Percentiles rank a stretch among this genome's conserved stretches.
Conservation (phyloP, 2,797 vertebrate species). For the Sphaeramia orbicularis region DNA sequence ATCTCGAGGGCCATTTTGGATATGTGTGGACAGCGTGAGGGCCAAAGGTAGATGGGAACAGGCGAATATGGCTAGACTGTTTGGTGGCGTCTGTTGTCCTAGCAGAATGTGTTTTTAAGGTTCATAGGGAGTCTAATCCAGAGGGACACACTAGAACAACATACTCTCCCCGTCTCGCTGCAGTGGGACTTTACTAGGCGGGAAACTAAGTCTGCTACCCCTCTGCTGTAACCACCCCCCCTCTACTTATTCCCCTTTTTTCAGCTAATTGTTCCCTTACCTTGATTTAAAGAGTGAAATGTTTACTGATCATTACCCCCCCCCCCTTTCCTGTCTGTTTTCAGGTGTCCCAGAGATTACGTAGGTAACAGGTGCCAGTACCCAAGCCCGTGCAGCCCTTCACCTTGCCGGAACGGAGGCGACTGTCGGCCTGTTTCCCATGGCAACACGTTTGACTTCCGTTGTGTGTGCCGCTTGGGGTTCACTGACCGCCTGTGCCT, state of each 20-base stretch:
- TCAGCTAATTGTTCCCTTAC: slow-evolving; percentile 47
- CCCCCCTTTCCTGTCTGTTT: slow-evolving; percentile 11
- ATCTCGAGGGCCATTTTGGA: slow-evolving; percentile 73
- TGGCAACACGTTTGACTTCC: slow-evolving; percentile 84
- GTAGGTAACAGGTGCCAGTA: slow-evolving; percentile 91
- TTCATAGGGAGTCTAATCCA: slow-evolving; percentile 78
- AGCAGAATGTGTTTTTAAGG: slow-evolving; percentile 80
- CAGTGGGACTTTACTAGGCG: slow-evolving; percentile 55
- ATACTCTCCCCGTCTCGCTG: slow-evolving; percentile 47
- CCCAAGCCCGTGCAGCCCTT: slow-evolving; percentile 90
- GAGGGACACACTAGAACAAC: slow-evolving; percentile 81
- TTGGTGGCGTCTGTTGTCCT: slow-evolving; percentile 69
- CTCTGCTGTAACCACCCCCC: neutral
- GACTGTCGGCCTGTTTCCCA: slow-evolving; percentile 86
- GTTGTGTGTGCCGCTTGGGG: slow-evolving; percentile 90
- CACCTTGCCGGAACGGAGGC: slow-evolving; percentile 92
- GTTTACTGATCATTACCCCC: slow-evolving; percentile 35
- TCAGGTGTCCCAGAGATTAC: slow-evolving; percentile 88
- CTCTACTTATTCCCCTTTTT: slow-evolving; percentile 36
- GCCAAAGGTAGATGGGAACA: slow-evolving; percentile 80
- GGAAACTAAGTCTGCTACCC: slow-evolving; percentile 54
- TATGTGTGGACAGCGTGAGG: slow-evolving; percentile 75
- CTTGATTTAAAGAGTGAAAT: slow-evolving; percentile 25
- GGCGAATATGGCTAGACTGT: slow-evolving; percentile 52
- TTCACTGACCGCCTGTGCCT: slow-evolving; percentile 93